Percentiles rank a stretch among this genome's conserved stretches.
These are phyloP conservation scores for Scaptomyza hsui DNA, from an alignment of 1,140 invertebrate species.

Conservation along the genomic window DNA sequence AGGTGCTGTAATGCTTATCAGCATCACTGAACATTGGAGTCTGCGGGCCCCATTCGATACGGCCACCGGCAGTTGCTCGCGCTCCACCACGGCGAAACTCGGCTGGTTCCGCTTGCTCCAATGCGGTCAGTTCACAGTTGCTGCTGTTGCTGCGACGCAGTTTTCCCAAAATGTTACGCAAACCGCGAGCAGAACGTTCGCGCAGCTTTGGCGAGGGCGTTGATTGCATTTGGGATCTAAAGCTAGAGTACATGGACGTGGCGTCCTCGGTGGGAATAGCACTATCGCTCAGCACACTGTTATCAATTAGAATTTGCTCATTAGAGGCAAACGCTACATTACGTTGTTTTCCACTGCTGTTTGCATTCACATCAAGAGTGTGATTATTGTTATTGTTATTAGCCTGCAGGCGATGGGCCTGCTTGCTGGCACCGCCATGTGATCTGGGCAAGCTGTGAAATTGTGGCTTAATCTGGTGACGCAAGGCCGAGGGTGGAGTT, in stretches of 20 bases:
- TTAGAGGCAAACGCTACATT: constrained; percentile 87
- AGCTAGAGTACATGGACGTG: constrained; percentile 73
- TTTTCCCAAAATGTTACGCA: constrained; percentile 89
- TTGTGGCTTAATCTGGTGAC: constrained; percentile 88
- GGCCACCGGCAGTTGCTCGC: constrained; percentile 90
- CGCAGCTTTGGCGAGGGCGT: constrained; percentile 85
- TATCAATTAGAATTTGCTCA: constrained; percentile 87
- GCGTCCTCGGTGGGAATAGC: constrained; percentile 32
- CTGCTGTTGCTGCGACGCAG: constrained; percentile 87
- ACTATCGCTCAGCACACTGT: constrained; percentile 57
- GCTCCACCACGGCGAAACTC: constrained; percentile 90
- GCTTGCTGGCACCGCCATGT: constrained; percentile 84
- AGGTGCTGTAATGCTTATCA: constrained; percentile 88
- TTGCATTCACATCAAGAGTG: constrained; percentile 83
- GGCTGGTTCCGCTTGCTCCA: constrained; percentile 85
- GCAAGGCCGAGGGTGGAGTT: constrained; percentile 89
- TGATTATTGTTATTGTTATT: constrained; percentile 70
- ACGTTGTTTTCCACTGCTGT: constrained; percentile 68
- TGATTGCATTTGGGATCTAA: constrained; percentile 85
- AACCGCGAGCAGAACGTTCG: constrained; percentile 85
- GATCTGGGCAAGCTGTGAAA: constrained; percentile 92
- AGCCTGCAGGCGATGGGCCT: constrained; percentile 26
- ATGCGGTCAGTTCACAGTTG: constrained; percentile 86
- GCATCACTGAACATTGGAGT: constrained; percentile 56
- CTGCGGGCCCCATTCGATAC: constrained; percentile 88